Evolutionary conservation across 2,113 vertebrate genomes (phyloP).

Genomic region (Oncorhynchus keta): DNA sequence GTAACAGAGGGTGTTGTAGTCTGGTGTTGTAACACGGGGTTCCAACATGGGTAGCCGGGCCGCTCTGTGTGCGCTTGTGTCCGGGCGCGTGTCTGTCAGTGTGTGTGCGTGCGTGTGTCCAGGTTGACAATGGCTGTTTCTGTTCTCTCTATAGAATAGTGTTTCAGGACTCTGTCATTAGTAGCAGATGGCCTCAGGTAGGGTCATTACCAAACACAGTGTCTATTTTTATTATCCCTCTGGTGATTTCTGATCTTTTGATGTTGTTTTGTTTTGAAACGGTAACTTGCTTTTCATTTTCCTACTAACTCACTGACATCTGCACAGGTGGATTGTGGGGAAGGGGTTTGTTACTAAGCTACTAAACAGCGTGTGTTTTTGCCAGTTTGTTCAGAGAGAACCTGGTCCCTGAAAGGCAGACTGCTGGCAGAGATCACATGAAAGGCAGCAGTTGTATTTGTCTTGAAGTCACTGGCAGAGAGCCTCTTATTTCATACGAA

Average conservation of each 20-base stretch:
- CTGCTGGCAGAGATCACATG: no score
- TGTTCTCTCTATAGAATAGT: slow-evolving; percentile 80
- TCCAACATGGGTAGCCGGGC: slow-evolving; percentile 10
- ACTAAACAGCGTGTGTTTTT: slow-evolving; percentile 35
- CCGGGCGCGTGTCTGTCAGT: slow-evolving; percentile 35
- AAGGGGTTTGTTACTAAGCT: slow-evolving; percentile 51
- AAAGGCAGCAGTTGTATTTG: no score
- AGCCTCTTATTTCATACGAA: no score
- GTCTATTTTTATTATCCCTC: slow-evolving; percentile 62
- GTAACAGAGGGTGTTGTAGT: not conserved
- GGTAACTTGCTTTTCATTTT: slow-evolving; percentile 62
- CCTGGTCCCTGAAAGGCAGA: slow-evolving; percentile 35
- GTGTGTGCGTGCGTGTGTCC: slow-evolving; percentile 48
- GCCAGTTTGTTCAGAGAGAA: slow-evolving; percentile 46
- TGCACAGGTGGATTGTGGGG: slow-evolving; percentile 41
- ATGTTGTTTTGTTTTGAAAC: slow-evolving; percentile 49
- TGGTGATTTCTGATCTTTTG: slow-evolving; percentile 58
- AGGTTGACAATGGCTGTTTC: slow-evolving; percentile 75
- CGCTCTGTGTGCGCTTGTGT: slow-evolving; percentile 34
- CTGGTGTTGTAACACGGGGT: slow-evolving; percentile 1
- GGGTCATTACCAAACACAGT: slow-evolving; percentile 61
- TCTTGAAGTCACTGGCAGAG: no score
- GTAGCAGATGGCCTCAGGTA: slow-evolving; percentile 77
- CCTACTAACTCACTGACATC: slow-evolving; percentile 77
- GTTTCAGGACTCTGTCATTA: slow-evolving; percentile 79